Conservation (phyloP, 2,888 invertebrate genomes). For the Eubasilissa splendida region DNA sequence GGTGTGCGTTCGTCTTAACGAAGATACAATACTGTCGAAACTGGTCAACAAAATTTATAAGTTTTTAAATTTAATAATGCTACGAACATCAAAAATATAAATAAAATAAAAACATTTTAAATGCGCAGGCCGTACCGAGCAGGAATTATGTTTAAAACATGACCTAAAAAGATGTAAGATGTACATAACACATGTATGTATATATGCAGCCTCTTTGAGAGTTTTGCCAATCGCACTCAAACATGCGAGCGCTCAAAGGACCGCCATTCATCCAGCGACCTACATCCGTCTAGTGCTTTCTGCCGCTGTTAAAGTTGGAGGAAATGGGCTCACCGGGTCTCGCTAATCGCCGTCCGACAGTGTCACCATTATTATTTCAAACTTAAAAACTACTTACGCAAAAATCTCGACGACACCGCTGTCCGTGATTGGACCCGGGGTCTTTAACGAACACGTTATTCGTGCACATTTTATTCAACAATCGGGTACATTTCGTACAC, state of each 20-base stretch:
- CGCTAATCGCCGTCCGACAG: conserved; percentile 34
- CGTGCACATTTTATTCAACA: neutral
- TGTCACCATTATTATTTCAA: conserved; percentile 36
- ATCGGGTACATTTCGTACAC: neutral
- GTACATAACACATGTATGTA: too few species aligned
- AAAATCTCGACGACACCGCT: conserved; percentile 17
- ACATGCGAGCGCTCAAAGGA: conserved; percentile 16
- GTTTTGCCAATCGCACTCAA: too few species aligned
- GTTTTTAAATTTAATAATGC: too few species aligned
- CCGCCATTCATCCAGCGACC: conserved; percentile 28
- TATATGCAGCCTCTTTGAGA: too few species aligned
- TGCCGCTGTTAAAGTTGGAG: neutral
- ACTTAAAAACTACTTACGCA: conserved; percentile 38
- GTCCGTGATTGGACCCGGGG: conserved; percentile 19
- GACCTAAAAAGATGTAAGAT: too few species aligned
- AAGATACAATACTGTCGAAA: too few species aligned
- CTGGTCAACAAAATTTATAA: too few species aligned
- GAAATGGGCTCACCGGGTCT: neutral
- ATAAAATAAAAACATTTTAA: too few species aligned
- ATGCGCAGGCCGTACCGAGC: too few species aligned
- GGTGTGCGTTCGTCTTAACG: too few species aligned
- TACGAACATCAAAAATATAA: too few species aligned
- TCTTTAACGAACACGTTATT: neutral
- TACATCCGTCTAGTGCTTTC: neutral
- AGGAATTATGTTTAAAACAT: too few species aligned